Conservation (phyloP, 2,113 vertebrate species). For the Zosterops borbonicus region DNA sequence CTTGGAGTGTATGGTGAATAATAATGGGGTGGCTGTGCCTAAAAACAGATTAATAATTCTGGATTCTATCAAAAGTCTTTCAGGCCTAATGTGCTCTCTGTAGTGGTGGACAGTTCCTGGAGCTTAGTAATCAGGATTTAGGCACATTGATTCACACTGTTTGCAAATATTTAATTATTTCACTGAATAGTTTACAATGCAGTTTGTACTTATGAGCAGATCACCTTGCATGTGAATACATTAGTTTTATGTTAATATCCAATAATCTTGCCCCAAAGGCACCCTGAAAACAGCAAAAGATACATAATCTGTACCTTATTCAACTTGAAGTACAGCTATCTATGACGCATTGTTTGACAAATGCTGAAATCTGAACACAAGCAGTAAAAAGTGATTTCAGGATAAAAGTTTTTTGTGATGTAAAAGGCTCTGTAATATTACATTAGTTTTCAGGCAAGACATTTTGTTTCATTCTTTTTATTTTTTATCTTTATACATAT, state of each 20-base stretch:
- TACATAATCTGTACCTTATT: neutral
- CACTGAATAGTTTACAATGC: neutral
- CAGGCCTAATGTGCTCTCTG: neutral
- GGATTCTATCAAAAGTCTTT: neutral
- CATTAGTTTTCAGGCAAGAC: neutral
- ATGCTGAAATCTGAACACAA: neutral
- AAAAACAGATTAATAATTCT: neutral
- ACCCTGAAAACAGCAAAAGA: neutral
- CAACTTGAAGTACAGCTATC: neutral
- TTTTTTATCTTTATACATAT: neutral
- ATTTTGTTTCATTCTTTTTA: rapidly evolving
- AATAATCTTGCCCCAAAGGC: neutral
- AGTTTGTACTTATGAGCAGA: neutral
- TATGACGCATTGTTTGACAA: neutral
- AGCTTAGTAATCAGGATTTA: neutral
- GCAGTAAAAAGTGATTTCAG: neutral
- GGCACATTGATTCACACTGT: neutral
- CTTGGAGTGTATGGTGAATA: neutral
- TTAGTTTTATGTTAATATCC: neutral
- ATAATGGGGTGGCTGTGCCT: neutral
- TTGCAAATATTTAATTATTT: neutral
- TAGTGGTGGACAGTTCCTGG: neutral
- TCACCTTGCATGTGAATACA: neutral
- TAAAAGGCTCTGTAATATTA: neutral
- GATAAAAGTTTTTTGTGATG: neutral